phyloP scores from a whole-genome alignment of 2,797 vertebrate species.

The Macroramphosus scolopax region DNA sequence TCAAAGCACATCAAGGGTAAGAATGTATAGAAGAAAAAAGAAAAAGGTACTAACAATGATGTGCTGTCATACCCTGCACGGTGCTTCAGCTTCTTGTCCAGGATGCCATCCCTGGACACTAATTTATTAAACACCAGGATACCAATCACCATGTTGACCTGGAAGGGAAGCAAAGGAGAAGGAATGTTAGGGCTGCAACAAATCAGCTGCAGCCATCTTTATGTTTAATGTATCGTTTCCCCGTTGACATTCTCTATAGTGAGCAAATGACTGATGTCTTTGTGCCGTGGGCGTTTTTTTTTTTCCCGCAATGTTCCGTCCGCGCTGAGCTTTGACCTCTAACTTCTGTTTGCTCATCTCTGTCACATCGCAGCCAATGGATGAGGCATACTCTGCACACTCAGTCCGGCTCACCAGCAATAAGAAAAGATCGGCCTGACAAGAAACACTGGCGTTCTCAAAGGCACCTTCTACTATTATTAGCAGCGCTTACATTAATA shows the following conservation, averaged over 20 bases:
- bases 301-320: conserved; percentile 11
- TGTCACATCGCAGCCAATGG: conserved; percentile 60
- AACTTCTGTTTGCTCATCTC: conserved; percentile 52
- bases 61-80: conserved; percentile 93
- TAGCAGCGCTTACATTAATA: conserved; percentile 28
- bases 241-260: conserved; percentile 15
- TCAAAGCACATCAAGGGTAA: conserved; percentile 31
- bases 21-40: conserved; percentile 61
- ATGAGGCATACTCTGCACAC: conserved; percentile 50
- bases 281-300: conserved; percentile 2
- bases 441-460: conserved; percentile 55
- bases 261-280: conserved; percentile 33
- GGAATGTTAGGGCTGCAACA: conserved; percentile 8
- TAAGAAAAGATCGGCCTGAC: conserved; percentile 52
- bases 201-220: no score
- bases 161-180: conserved; percentile 43
- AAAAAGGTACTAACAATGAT: conserved; percentile 72
- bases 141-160: conserved; percentile 99
- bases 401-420: conserved; percentile 43
- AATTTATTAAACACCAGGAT: conserved; percentile 99
- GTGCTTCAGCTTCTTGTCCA: conserved; percentile 99
- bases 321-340: conserved; percentile 54
- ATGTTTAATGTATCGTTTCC: conserved; percentile 9
- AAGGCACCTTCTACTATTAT: conserved; percentile 65
- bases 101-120: conserved; percentile 99